Evolutionary conservation across 2,113 vertebrate genomes (phyloP), one percentile per base, ranked within the genome.

Genomic region (Brachyistius frenatus): DNA sequence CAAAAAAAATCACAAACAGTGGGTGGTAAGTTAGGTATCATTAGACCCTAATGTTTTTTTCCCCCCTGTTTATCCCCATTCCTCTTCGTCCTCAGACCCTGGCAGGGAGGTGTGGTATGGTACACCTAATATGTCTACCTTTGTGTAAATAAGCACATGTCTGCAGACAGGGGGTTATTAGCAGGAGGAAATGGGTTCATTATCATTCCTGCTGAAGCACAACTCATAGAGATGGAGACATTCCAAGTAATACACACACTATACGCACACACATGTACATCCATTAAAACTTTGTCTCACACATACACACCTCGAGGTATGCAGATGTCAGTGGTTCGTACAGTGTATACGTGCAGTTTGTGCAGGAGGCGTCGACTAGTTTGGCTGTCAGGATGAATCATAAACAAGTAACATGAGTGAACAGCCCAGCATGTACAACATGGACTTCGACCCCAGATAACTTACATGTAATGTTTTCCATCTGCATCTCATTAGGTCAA

Each of bases 101-200:
- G 30, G 46, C 30, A 71, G 52, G 2, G n/a, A 64, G 49, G 32
- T 14, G 5, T 63, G 41, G 44, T 53, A 66, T 83, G 53, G 69
- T 83, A 78, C 68, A 76, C 71, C 73, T 76, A 67, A 83, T 81
- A 64, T 82, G 65, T 87, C 73, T 61, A 71, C 67, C 79, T 76
- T 82, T 86, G 75, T 78, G 52, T 88, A 86, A 87, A 89, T 88
- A 89, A 76, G 30, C 75, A 23, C 23, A 55, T 13, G 64, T 67
- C 69, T 74, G 64, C 66, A 79, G 81, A 63, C 50, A 63, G 68
- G 65, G 50, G 53, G 75, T 71, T 88, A 74, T 83, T 83, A 85
- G 33, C 14, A 2, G 30, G 35, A 80, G 83, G 86, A 88, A 91
- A 87, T 70, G 33, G 80, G 66, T 66, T 86, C 52, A 85, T 89